phyloP scores from a whole-genome alignment of 2,797 vertebrate genomes.

The Pseudomugil gertrudae region DNA sequence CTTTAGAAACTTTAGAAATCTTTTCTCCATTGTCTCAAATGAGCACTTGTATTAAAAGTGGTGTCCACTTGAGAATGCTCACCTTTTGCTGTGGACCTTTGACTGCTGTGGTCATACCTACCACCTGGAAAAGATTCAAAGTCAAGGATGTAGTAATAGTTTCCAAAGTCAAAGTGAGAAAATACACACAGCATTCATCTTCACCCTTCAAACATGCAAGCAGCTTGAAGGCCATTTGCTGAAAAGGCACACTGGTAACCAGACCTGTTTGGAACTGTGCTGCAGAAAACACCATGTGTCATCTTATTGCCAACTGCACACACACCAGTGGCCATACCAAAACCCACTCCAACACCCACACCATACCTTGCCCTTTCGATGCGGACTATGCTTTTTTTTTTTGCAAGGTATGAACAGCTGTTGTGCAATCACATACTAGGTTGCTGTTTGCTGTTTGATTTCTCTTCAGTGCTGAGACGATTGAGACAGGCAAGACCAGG shows the following conservation, averaged over 20 bases:
- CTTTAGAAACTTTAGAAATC: not conserved
- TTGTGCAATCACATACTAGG: constrained; percentile 82
- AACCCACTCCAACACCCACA: constrained; percentile 25
- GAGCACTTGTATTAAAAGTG: not conserved
- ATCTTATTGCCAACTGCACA: constrained; percentile 59
- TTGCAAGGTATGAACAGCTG: constrained; percentile 69
- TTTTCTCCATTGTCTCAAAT: not conserved
- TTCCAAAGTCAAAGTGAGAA: constrained; percentile 49
- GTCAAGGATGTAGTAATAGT: constrained; percentile 26
- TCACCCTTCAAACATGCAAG: constrained; percentile 18
- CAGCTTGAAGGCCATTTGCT: constrained; percentile 15
- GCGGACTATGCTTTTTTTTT: constrained; percentile 65
- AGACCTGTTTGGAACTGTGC: constrained; percentile 43
- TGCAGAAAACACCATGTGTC: constrained; percentile 60
- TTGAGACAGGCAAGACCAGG: constrained; percentile 85
- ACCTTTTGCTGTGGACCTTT: constrained; percentile 28
- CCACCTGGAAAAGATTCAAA: constrained; percentile 46
- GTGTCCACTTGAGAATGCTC: constrained; percentile 17
- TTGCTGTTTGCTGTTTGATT: constrained; percentile 81
- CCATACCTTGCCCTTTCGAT: constrained; percentile 65
- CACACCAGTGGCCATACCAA: constrained; percentile 47
- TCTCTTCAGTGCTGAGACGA: constrained; percentile 70
- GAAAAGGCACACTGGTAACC: constrained; percentile 20
- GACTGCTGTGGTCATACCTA: constrained; percentile 46
- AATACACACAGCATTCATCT: constrained; percentile 51